Percentiles rank a stretch among this genome's conserved stretches.
Evolutionary conservation across 2,888 invertebrate species (phyloP).

Genomic region (Idaea biselata): DNA sequence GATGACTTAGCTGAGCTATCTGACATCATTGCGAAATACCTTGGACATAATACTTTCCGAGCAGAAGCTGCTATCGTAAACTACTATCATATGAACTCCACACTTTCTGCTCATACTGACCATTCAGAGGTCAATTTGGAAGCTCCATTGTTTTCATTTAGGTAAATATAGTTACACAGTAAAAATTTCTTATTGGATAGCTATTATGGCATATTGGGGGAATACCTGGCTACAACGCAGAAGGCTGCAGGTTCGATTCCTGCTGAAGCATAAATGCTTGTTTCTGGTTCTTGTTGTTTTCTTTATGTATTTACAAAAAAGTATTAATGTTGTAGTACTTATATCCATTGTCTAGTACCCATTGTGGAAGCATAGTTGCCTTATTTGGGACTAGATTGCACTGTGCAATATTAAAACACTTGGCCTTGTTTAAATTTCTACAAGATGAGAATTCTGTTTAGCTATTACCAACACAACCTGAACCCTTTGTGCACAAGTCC

Average conservation of each 20-base stretch:
- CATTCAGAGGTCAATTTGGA: conserved; percentile 92
- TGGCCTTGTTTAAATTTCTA: too few species aligned
- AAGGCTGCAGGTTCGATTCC: too few species aligned
- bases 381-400: neutral
- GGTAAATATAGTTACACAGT: conserved; percentile 68
- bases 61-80: conserved; percentile 98
- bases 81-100: conserved; percentile 96
- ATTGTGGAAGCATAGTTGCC: neutral
- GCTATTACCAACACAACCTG: too few species aligned
- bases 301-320: too few species aligned
- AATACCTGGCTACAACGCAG: too few species aligned
- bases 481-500: too few species aligned
- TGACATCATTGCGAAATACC: conserved; percentile 79
- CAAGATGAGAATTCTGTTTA: too few species aligned
- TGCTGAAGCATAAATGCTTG: too few species aligned
- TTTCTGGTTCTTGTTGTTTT: too few species aligned
- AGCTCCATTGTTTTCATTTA: conserved; percentile 95
- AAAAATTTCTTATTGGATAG: too few species aligned
- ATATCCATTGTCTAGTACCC: conserved; percentile 5
- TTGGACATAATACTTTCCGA: conserved; percentile 82
- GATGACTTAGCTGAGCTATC: conserved; percentile 84
- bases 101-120: conserved; percentile 96
- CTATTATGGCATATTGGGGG: too few species aligned
- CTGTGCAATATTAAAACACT: too few species aligned
- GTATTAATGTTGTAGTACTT: neutral